These are phyloP conservation scores for Zosterops japonicus DNA, from an alignment of 2,113 vertebrate species.

Conservation along the genomic window DNA sequence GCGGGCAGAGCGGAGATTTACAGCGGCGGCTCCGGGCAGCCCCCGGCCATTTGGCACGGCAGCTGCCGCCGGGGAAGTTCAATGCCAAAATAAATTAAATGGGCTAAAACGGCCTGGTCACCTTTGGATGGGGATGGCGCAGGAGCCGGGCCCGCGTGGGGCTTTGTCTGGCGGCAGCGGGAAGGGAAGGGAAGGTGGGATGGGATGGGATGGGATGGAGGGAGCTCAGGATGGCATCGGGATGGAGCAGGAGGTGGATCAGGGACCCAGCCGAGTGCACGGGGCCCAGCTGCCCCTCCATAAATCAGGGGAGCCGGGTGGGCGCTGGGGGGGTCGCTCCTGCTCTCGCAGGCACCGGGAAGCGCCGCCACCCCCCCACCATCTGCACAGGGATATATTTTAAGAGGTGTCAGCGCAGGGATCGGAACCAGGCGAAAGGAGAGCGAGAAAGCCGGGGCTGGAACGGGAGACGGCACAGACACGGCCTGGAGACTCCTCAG, in stretches of 20 bases:
- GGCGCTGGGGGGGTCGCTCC: background rate
- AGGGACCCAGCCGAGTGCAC: background rate
- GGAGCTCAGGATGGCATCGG: background rate
- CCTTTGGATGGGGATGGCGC: background rate
- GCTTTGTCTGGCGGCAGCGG: background rate
- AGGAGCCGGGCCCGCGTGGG: background rate
- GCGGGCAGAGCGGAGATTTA: background rate
- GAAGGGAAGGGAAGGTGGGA: background rate
- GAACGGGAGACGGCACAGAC: fast-evolving
- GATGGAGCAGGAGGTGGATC: background rate
- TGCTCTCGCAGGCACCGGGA: background rate
- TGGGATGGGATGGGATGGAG: fast-evolving
- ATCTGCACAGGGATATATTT: conserved; percentile 45
- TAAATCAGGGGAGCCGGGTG: background rate
- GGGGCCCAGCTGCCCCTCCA: background rate
- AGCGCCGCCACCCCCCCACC: background rate
- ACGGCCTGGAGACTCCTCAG: fast-evolving
- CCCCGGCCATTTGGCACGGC: conserved; percentile 31
- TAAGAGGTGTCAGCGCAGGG: conserved; percentile 22
- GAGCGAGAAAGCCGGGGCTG: background rate
- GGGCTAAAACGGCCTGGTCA: background rate
- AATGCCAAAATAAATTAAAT: conserved; percentile 20
- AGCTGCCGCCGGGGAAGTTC: conserved; percentile 33
- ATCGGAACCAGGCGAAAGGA: conserved; percentile 3
- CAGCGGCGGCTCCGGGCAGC: background rate